phyloP scores from a whole-genome alignment of 1,140 invertebrate species.

The Neodiprion fabricii region DNA sequence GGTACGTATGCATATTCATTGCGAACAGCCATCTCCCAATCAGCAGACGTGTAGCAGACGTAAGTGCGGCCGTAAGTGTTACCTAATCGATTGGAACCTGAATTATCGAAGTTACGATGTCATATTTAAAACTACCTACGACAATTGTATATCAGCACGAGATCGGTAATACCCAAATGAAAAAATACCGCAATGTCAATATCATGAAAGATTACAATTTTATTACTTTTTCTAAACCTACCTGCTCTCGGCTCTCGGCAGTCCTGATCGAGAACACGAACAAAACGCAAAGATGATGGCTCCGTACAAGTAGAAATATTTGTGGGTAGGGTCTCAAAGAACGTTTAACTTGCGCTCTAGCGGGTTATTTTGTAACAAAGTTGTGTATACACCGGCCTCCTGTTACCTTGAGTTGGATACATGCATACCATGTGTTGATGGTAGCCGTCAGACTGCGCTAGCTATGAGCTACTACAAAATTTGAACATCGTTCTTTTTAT shows the following conservation, averaged over 20 bases:
- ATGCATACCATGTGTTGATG: no score
- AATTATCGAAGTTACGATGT: background rate
- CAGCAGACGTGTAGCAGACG: no score
- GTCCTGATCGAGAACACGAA: constrained; percentile 1
- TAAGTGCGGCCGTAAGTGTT: background rate
- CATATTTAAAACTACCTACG: background rate
- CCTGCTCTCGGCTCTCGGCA: background rate
- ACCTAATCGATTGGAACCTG: background rate
- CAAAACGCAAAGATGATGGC: background rate
- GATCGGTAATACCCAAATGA: background rate
- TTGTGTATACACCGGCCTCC: no score
- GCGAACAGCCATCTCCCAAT: no score
- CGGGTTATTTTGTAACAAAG: no score
- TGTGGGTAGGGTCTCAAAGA: no score
- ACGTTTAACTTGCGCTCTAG: no score
- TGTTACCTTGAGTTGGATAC: no score
- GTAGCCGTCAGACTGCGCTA: no score
- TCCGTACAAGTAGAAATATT: background rate
- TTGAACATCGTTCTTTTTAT: no score
- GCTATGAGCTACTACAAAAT: no score
- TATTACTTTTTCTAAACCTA: background rate
- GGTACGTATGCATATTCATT: no score
- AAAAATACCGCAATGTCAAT: background rate
- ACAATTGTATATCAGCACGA: background rate
- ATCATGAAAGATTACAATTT: background rate